These are phyloP conservation scores for Anser brachyrhynchus DNA, from an alignment of 2,113 vertebrate species.

Conservation along the genomic window DNA sequence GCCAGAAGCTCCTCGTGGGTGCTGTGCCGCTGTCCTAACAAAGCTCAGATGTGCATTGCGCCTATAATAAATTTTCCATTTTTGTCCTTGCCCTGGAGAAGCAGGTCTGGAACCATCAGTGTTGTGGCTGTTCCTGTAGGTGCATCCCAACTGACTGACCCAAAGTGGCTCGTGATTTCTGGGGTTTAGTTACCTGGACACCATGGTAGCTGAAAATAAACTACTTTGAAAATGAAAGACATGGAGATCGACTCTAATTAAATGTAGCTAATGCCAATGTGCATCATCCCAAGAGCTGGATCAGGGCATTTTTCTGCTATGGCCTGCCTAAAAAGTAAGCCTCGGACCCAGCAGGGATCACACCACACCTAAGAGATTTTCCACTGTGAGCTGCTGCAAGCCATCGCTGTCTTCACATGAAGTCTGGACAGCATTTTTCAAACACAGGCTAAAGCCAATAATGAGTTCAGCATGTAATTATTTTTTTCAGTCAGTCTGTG, in stretches of 20 bases:
- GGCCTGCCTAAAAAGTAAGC: no score
- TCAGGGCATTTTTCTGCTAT: neutral
- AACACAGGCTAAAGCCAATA: neutral
- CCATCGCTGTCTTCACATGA: neutral
- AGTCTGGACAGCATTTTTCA: neutral
- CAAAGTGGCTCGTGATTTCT: neutral
- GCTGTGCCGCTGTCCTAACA: no score
- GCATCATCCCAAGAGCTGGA: neutral
- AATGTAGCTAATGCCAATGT: neutral
- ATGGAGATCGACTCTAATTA: neutral
- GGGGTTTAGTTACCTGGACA: neutral
- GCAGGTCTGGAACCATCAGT: neutral
- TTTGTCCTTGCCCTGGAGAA: neutral
- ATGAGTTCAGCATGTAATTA: slow-evolving; percentile 16
- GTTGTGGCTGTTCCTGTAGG: neutral
- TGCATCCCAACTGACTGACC: neutral
- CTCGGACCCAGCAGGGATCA: neutral
- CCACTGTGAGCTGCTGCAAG: neutral
- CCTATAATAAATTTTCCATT: neutral
- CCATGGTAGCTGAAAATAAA: neutral
- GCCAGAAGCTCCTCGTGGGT: neutral
- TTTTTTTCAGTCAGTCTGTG: neutral
- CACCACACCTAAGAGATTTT: neutral
- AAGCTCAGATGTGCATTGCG: neutral
- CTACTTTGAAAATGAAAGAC: neutral